Evolutionary conservation across 2,113 vertebrate species (phyloP).

Genomic region (Rhombomys opimus): DNA sequence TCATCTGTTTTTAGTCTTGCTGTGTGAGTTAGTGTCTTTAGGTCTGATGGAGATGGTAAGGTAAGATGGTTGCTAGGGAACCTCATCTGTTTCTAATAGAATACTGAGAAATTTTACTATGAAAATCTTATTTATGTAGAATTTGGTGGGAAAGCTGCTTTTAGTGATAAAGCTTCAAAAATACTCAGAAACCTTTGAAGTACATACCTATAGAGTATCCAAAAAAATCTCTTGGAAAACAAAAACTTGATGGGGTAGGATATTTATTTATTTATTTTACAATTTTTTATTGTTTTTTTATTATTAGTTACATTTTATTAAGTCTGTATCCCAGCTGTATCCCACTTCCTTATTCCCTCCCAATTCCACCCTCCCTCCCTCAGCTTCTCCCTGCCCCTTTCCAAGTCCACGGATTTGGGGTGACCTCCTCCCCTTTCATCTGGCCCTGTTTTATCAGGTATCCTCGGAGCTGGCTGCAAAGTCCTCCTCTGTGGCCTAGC

Average conservation of each 20-base stretch:
- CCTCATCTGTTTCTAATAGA: background rate
- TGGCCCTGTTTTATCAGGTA: too few relatives aligned
- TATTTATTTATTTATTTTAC: background rate
- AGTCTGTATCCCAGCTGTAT: too few relatives aligned
- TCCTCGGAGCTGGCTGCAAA: too few relatives aligned
- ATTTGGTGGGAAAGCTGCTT: background rate
- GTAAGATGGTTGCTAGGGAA: slow-evolving; percentile 64
- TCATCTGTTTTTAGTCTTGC: slow-evolving; percentile 39
- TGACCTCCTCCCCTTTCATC: too few relatives aligned
- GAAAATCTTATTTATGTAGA: background rate
- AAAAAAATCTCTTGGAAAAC: background rate
- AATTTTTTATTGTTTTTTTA: too few relatives aligned
- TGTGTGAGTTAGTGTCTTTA: slow-evolving; percentile 3
- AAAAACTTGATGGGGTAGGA: background rate
- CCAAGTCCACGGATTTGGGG: too few relatives aligned
- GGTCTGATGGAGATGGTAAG: background rate
- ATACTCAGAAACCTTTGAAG: background rate
- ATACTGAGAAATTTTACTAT: background rate
- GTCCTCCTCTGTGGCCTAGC: too few relatives aligned
- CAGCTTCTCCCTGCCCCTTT: too few relatives aligned
- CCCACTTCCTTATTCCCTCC: too few relatives aligned
- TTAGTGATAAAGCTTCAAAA: background rate
- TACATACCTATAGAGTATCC: background rate
- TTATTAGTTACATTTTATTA: too few relatives aligned
- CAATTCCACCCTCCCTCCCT: too few relatives aligned